Base-by-base conservation (phyloP, 2,888 invertebrate species). In the Drosophila rubida region DNA sequence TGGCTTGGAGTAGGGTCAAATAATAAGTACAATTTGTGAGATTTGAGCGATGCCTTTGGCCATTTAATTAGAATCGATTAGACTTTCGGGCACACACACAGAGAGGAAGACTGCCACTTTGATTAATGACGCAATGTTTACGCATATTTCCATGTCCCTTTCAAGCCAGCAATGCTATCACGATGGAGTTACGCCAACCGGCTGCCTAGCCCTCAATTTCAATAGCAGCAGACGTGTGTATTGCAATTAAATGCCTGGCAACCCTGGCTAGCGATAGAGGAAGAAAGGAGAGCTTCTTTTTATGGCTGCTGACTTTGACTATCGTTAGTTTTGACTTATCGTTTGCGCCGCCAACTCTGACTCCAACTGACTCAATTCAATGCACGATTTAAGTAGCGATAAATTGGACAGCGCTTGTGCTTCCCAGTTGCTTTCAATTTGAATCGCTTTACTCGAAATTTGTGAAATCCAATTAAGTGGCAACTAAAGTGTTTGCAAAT, bases 41-140 rank as follows among this genome's bases (percentile, higher is more conserved):
- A 49, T 58, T 42, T 14, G 30, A 49, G 37, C 25, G 13, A 22
- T 27, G 39, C 30, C 19, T 42, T 32, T 49, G 25, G 30, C 30
- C 58, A 58, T 58, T 49, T 58, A 49, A 58, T 49, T 49, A 58
- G 8, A 49, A 49, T 58, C 58, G 58, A 49, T 58, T 41, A 30
- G 48, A n/a, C n/a, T 14, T 50, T 49, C 1, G 51, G 48, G 22
- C 42, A 42, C 42, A 22, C 4, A 22, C 42, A 42, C 22, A 42
- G 7, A 42, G 22, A n/a, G n/a, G 11, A 22, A 9, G 14, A 19
- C n/a, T 14, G 23, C n/a, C 45, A 25, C 25, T 35, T 23, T 55
- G 57, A 57, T 57, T 48, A 57, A 57, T 57, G 57, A 39, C 32
- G 8, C 14, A 37, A 37, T 37, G 35, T 22, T 45, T 14, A 9